Percentiles rank a stretch among this genome's conserved stretches.
phyloP scores from a whole-genome alignment of 2,888 invertebrate species.

The Microctonus aethiopoides region DNA sequence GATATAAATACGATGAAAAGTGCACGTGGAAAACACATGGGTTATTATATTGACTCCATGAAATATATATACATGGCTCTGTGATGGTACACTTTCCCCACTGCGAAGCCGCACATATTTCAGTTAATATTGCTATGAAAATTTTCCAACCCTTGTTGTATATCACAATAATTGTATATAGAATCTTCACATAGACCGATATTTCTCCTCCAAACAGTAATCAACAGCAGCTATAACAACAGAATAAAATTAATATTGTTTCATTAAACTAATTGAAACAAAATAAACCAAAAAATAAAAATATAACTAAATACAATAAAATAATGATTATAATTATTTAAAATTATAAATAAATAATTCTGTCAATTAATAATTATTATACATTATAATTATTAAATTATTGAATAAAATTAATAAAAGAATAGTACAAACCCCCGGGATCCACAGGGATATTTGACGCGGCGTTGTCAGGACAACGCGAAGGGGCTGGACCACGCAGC shows the following conservation, averaged over 20 bases:
- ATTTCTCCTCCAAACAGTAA: no score
- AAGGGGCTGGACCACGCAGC: slow-evolving; percentile 63
- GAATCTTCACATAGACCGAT: no score
- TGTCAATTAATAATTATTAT: no score
- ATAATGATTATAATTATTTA: no score
- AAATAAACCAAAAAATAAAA: no score
- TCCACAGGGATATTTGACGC: slow-evolving; percentile 46
- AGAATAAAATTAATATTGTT: no score
- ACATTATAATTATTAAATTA: no score
- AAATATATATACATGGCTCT: background rate
- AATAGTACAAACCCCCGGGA: slow-evolving; percentile 38
- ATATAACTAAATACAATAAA: no score
- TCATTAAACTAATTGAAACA: no score
- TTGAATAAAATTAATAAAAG: background rate
- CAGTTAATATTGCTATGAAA: background rate
- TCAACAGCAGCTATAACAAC: no score
- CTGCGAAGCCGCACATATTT: background rate
- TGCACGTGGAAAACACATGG: slow-evolving; percentile 33
- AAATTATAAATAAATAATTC: no score
- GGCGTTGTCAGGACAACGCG: slow-evolving; percentile 63
- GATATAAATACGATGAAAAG: background rate
- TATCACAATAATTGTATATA: background rate
- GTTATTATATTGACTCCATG: background rate
- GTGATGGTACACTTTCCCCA: background rate
- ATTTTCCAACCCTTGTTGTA: background rate